A percentile compares a stretch with the other conserved stretches of the same genome.
These are phyloP conservation scores for Cynaeus angustus DNA, from an alignment of 2,888 invertebrate genomes.

Conservation along the genomic window DNA sequence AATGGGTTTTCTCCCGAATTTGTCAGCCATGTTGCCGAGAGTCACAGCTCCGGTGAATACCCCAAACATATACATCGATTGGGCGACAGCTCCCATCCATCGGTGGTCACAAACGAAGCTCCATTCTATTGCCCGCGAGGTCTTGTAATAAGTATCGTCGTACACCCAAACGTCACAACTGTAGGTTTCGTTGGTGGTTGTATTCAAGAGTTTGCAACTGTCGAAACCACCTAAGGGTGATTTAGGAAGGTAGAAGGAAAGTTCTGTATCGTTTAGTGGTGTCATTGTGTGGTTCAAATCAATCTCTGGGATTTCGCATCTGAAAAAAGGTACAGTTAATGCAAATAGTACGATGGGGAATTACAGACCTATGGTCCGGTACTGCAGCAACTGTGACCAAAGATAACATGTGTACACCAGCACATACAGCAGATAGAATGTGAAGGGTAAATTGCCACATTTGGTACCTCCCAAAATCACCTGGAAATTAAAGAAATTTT, in stretches of 20 bases:
- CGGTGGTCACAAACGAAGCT: slow-evolving; percentile 83
- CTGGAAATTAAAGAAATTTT: slow-evolving; percentile 63
- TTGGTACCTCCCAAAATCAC: slow-evolving; percentile 90
- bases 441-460: slow-evolving; percentile 85
- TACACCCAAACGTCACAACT: slow-evolving; percentile 79
- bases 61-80: slow-evolving; percentile 87
- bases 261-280: slow-evolving; percentile 71
- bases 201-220: slow-evolving; percentile 76
- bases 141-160: slow-evolving; percentile 82
- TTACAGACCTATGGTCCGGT: slow-evolving; percentile 77
- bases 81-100: slow-evolving; percentile 88
- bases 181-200: slow-evolving; percentile 65
- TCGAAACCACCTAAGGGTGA: slow-evolving; percentile 75
- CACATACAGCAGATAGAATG: slow-evolving; percentile 84
- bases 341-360: neutral
- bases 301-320: slow-evolving; percentile 76
- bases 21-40: slow-evolving; percentile 85
- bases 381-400: slow-evolving; percentile 87
- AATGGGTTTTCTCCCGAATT: slow-evolving; percentile 84
- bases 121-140: slow-evolving; percentile 88
- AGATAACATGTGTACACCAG: slow-evolving; percentile 88
- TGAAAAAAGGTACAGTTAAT: slow-evolving; percentile 61
- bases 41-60: slow-evolving; percentile 86
- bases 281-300: slow-evolving; percentile 74
- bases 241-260: slow-evolving; percentile 75